Base-by-base conservation (phyloP, 2,113 vertebrate genomes). In the Delphinapterus leucas region DNA sequence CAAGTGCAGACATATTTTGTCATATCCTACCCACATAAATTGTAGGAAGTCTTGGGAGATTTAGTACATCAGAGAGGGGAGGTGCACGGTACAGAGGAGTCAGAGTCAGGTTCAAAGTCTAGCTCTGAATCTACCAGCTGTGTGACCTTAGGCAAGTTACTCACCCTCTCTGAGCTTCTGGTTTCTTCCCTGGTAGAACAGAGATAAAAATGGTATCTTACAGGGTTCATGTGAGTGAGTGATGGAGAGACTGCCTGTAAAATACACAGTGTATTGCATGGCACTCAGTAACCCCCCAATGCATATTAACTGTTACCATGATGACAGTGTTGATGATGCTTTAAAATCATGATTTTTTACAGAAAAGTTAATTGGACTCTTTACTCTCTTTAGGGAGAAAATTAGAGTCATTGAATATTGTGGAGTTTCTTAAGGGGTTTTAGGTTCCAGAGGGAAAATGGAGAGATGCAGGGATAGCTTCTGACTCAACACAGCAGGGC, bases 51-150 rank as follows among this genome's bases (percentile, higher is more conserved):
- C 21, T 17, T n/a, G 18, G 36, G n/a, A 55, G 44, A 55, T 14
- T 55, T 20, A 36, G 13, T 23, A 20, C 36, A 0, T 44, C 31
- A 1, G 21, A 18, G 44, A 23, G 2, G 36, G 68, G 14, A 83
- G 15, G 17, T 18, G 4, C 9, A 3, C 1, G 2, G 36, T 6
- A 5, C 5, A 6, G 25, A 31, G 8, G 7, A 12, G 13, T 41
- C 49, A 41, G 47, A 77, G n/a, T 70, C 71, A 31, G 8, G 9
- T 44, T 41, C 85, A 71, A 71, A 77, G 53, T n/a, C 47, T 9
- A 6, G 17, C n/a, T 76, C 41, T 55, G 53, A 12, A 31, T 23
- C 21, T 20, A 20, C 12, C 53, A 25, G n/a, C 36, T 28, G 44
- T 55, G 21, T 65, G 85, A 38, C 7, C 68, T 41, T 25, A n/a